A percentile compares a stretch with the other conserved stretches of the same genome.
Evolutionary conservation across 2,797 vertebrate genomes (phyloP).

Genomic region (Strix occidentalis): DNA sequence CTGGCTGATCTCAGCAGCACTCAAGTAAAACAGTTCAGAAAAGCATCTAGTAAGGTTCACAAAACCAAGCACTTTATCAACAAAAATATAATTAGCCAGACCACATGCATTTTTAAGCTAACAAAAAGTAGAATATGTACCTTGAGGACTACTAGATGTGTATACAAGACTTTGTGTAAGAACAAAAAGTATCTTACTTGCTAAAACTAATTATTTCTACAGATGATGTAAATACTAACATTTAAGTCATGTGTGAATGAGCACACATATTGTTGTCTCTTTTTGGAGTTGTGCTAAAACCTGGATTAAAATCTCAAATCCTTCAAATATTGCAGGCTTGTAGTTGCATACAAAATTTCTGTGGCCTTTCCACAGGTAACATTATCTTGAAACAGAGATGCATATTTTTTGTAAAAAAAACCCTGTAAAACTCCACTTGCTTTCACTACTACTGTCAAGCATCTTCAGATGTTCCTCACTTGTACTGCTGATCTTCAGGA

Average conservation of each 20-base stretch:
- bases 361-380: not conserved
- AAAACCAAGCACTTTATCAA: not conserved
- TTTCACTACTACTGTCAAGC: not conserved
- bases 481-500: not conserved
- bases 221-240: not conserved
- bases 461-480: not conserved
- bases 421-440: not conserved
- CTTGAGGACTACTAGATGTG: not conserved
- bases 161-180: not conserved
- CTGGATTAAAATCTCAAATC: not conserved
- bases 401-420: not conserved
- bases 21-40: not conserved
- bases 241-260: not conserved
- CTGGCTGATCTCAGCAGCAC: not conserved
- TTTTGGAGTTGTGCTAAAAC: not conserved
- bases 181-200: not conserved
- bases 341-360: not conserved
- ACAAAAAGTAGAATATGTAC: not conserved
- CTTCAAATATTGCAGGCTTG: not conserved
- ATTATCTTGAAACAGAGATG: not conserved
- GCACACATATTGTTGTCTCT: not conserved
- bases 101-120: not conserved
- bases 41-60: not conserved
- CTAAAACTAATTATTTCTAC: not conserved
- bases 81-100: not conserved